These are phyloP conservation scores for Harlomillsia oculata DNA, from an alignment of 1,140 invertebrate species.

Conservation along the genomic window DNA sequence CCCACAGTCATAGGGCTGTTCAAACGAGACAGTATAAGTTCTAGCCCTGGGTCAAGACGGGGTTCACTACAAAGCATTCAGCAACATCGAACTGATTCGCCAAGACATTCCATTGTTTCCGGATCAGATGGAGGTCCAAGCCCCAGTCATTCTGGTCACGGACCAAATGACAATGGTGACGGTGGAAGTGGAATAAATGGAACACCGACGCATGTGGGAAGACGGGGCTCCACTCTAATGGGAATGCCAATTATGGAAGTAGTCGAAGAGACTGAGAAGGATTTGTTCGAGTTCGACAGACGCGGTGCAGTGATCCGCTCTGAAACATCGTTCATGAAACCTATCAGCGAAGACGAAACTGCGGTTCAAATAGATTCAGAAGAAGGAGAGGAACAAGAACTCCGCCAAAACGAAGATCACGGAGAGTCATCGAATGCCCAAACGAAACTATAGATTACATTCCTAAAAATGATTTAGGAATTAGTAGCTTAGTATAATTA, in stretches of 20 bases:
- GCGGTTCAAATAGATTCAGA: constrained; percentile 9
- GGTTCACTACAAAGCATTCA: constrained; percentile 30
- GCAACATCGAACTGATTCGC: constrained; percentile 25
- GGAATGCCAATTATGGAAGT: constrained; percentile 24
- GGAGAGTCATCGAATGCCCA: constrained; percentile 6
- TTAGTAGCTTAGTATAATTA: too few relatives aligned
- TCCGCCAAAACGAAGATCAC: not conserved
- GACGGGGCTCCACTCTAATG: constrained; percentile 27
- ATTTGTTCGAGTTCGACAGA: constrained; percentile 25
- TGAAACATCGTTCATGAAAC: not conserved
- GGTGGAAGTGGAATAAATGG: not conserved
- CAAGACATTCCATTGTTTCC: constrained; percentile 33
- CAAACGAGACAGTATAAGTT: constrained; percentile 34
- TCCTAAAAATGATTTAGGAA: too few relatives aligned
- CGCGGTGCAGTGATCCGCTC: not conserved
- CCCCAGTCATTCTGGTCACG: too few relatives aligned
- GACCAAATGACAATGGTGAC: not conserved
- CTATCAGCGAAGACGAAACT: not conserved
- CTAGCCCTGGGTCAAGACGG: constrained; percentile 26
- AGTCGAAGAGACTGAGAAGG: constrained; percentile 31
- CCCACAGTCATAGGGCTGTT: constrained; percentile 37
- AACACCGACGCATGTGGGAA: constrained; percentile 5
- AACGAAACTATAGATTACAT: constrained; percentile 11
- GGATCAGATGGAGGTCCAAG: constrained; percentile 18
- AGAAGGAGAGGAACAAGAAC: not conserved